Base-by-base conservation (phyloP, 2,888 invertebrate genomes). In the Philaethria dido region DNA sequence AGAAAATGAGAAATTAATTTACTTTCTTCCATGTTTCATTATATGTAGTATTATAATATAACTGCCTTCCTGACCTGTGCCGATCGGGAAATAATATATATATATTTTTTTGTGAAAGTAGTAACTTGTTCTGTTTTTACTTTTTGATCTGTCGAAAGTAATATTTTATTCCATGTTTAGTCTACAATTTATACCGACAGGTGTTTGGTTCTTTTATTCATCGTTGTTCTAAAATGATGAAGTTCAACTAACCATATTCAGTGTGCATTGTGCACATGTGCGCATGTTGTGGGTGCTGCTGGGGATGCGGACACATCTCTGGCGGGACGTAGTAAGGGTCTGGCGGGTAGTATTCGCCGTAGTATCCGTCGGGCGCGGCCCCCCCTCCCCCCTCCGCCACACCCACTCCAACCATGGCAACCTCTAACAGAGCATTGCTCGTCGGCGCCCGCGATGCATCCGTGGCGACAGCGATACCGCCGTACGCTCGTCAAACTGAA, bases 211-310 rank as follows among this genome's bases (percentile, higher is more conserved):
- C n/a, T n/a, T n/a, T n/a, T n/a, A n/a, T n/a, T n/a, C n/a, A 33
- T 33, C 9, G 6, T 13, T 11, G 11, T 60, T 14, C 8, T 22
- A 1, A 45, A 6, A 11, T 25, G 44, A 2, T 14, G 13, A 33
- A 6, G 2, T 14, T 29, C 4, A 9, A 61, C 95, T 94, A 88
- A 96, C 96, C 96, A 87, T 95, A 96, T 86, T 96, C 96, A 78
- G 95, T 93, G 80, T 95, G 95, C 85, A 96, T 93, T 73, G 95
- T 94, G 90, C 96, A 96, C 93, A 96, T 94, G 79, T 93, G 93
- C 75, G 91, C 89, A 78, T 92, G 94, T 84, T 93, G 94, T 39
- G 91, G 94, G 80, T 95, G 95, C 84, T 90, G 90, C 76, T 93
- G 93, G 71, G 95, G 94, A 71, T 91, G 91, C 74, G 94, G 94